A percentile compares a stretch with the other conserved stretches of the same genome.
These are phyloP conservation scores for Volucella zonaria DNA, from an alignment of 2,888 invertebrate genomes.

Conservation along the genomic window DNA sequence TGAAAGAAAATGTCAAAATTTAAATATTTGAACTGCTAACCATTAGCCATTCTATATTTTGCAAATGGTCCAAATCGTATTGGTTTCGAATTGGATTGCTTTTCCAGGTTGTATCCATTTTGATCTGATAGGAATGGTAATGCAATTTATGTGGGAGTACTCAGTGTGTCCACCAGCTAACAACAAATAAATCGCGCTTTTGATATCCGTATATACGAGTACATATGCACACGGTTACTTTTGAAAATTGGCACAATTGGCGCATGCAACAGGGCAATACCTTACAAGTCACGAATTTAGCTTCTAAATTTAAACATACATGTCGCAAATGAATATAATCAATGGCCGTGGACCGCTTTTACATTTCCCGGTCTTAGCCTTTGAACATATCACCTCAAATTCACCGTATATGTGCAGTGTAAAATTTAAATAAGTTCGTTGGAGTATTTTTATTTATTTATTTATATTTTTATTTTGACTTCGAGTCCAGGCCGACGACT, in stretches of 20 bases:
- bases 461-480: slow-evolving; percentile 1
- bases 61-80: slow-evolving; percentile 1
- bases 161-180: slow-evolving; percentile 12
- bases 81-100: slow-evolving; percentile 1
- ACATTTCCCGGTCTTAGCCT: slow-evolving; percentile 24
- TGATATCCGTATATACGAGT: slow-evolving; percentile 28
- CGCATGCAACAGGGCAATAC: slow-evolving; percentile 15
- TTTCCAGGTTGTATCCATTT: neutral
- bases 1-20: slow-evolving; percentile 36
- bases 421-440: slow-evolving; percentile 47
- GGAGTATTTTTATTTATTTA: slow-evolving; percentile 27
- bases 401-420: slow-evolving; percentile 27
- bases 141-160: slow-evolving; percentile 22
- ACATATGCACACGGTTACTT: neutral
- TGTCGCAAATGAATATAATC: slow-evolving; percentile 30
- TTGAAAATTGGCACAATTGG: slow-evolving; percentile 1
- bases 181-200: slow-evolving; percentile 41
- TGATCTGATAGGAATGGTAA: slow-evolving; percentile 23
- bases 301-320: slow-evolving; percentile 42
- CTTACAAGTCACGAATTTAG: slow-evolving; percentile 58
- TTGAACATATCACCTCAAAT: slow-evolving; percentile 32
- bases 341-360: slow-evolving; percentile 36
- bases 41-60: neutral
- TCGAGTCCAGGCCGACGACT: slow-evolving; percentile 21
- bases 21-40: slow-evolving; percentile 19